These are phyloP conservation scores for Champsocephalus esox DNA, from an alignment of 2,797 vertebrate genomes.

Conservation along the genomic window DNA sequence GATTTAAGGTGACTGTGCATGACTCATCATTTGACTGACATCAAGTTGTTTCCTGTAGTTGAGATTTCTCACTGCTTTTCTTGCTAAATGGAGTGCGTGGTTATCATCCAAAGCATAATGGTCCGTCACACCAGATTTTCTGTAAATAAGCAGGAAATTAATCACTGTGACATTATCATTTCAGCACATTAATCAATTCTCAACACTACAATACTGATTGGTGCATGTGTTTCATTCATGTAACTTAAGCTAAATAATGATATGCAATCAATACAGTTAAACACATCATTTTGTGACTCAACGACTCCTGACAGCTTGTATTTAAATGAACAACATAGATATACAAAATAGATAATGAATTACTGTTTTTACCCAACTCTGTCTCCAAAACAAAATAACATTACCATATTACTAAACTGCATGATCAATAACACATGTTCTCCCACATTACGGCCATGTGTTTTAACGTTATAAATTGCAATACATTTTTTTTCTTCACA, in stretches of 20 bases:
- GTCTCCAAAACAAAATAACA: too few relatives aligned
- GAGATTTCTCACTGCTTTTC: slow-evolving; percentile 92
- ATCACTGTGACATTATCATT: slow-evolving; percentile 1
- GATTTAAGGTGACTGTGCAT: not conserved
- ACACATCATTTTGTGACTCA: not conserved
- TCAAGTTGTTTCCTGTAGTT: slow-evolving; percentile 95
- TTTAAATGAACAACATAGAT: not conserved
- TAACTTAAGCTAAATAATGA: not conserved
- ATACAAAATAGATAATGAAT: not conserved
- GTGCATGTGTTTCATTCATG: slow-evolving; percentile 1
- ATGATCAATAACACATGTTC: too few relatives aligned
- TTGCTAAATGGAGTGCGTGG: slow-evolving; percentile 94
- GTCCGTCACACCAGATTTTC: slow-evolving; percentile 96
- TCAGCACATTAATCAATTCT: slow-evolving; percentile 6
- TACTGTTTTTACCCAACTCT: not conserved
- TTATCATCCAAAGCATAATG: slow-evolving; percentile 94
- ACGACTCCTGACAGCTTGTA: not conserved
- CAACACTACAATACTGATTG: not conserved
- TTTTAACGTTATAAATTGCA: too few relatives aligned
- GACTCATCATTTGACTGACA: slow-evolving; percentile 78
- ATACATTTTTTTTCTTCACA: too few relatives aligned
- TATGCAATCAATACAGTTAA: too few relatives aligned
- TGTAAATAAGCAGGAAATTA: slow-evolving; percentile 64
- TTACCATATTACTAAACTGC: too few relatives aligned
- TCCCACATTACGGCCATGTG: too few relatives aligned